Evolutionary conservation across 2,888 invertebrate species (phyloP), one percentile per base, ranked within the genome.

Genomic region (Cacoxenus indagator): DNA sequence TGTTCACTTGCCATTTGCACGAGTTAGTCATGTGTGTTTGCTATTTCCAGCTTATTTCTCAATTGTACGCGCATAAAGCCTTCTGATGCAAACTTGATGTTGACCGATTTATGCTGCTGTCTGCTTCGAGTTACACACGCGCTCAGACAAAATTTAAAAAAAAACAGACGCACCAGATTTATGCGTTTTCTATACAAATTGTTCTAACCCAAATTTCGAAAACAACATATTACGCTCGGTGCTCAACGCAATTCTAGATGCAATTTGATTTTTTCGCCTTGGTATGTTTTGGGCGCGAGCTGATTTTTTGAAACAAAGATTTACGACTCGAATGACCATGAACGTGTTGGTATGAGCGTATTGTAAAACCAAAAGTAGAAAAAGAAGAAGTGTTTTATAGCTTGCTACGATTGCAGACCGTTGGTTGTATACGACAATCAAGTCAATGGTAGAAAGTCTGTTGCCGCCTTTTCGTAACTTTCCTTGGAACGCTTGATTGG

Each of bases 301-400:
- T 43, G 24, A 27, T 51, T 37, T 46, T 55, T 11, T 54, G 43
- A 65, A 26, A 26, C 67, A 59, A 68, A 81, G 80, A 83, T 80
- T 80, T 80, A 80, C 78, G 83, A 83, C 80, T 81, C 83, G 73
- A 75, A 81, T 80, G 80, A 73, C 80, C 80, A 79, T 80, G 80
- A 80, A 80, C 82, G 83, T 80, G 83, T 78, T 78, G 82, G 73
- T 73, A 80, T 80, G 82, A 27, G 17, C 19, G 26, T 27, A 55
- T 3, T 48, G 5, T 48, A 48, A 48, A 48, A 48, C 8, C 48
- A 48, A 48, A 19, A 48, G 73, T 69, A 43, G 14, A 24, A 48
- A 45, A n/a, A 26, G 69, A 37, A 37, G 14, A 2, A 37, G 37
- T 37, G 70, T 70, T 69, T 46, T 24, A 45, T 69, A 65, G 17